These are phyloP conservation scores for Gymnoscelis rufifasciata DNA, from an alignment of 2,888 invertebrate species.

Conservation along the genomic window DNA sequence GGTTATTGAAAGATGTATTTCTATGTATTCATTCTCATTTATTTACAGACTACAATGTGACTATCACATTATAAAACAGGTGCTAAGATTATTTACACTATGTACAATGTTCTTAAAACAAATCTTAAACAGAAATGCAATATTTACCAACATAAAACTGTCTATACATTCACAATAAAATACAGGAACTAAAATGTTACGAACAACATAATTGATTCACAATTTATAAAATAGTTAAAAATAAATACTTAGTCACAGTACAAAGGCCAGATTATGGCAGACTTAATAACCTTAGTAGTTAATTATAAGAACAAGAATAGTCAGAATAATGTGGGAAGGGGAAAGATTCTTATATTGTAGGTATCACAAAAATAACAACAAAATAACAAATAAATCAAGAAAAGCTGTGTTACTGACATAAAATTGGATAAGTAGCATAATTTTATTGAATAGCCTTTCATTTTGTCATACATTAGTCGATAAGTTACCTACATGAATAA, in stretches of 20 bases:
- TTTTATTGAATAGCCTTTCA: no score
- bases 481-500: no score
- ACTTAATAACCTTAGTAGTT: no score
- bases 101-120: conserved; percentile 38
- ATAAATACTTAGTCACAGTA: neutral
- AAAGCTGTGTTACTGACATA: neutral
- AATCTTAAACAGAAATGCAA: conserved; percentile 53
- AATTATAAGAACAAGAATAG: neutral
- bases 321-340: neutral
- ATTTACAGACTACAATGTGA: conserved; percentile 75
- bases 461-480: no score
- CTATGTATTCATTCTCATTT: conserved; percentile 65
- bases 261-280: no score
- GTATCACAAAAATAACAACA: conserved; percentile 25
- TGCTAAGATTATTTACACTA: conserved; percentile 68
- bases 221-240: neutral
- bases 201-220: conserved; percentile 44
- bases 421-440: no score
- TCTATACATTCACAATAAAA: conserved; percentile 28
- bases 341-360: neutral
- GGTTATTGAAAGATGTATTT: conserved; percentile 4
- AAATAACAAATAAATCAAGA: conserved; percentile 49
- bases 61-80: conserved; percentile 76
- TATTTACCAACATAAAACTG: conserved; percentile 41
- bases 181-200: conserved; percentile 49